These are phyloP conservation scores for Chloroclystis v-ata DNA, from an alignment of 2,888 invertebrate species.

Conservation along the genomic window DNA sequence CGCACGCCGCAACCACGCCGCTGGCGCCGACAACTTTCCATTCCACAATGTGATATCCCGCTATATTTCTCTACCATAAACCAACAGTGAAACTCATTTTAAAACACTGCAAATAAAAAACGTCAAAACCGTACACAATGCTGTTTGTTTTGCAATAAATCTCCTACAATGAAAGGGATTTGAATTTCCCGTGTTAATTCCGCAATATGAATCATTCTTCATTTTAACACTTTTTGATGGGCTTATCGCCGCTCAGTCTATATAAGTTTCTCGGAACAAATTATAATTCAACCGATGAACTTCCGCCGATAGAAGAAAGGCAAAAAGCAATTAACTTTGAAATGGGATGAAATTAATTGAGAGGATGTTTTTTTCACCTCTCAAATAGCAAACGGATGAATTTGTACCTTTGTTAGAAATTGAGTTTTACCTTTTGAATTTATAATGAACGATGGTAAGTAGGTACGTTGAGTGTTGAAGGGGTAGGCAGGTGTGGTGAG, in stretches of 20 bases:
- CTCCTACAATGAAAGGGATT: conserved; percentile 21
- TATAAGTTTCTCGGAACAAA: conserved; percentile 19
- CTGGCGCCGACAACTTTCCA: conserved; percentile 31
- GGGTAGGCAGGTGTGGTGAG: conserved; percentile 17
- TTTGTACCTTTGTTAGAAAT: conserved; percentile 19
- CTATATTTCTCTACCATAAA: conserved; percentile 26
- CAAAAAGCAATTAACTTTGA: conserved; percentile 32
- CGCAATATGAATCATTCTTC: conserved; percentile 6
- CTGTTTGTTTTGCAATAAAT: conserved; percentile 30
- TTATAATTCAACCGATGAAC: conserved; percentile 25
- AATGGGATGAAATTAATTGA: conserved; percentile 30
- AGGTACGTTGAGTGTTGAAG: conserved; percentile 2
- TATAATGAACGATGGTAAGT: conserved; percentile 13
- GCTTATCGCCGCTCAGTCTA: conserved; percentile 18
- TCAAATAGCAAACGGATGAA: conserved; percentile 24
- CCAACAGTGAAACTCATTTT: conserved; percentile 28
- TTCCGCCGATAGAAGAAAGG: conserved; percentile 27
- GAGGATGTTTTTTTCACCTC: conserved; percentile 28
- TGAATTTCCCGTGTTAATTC: conserved; percentile 13
- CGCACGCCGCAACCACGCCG: conserved; percentile 23
- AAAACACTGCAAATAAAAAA: conserved; percentile 30
- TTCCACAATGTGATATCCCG: conserved; percentile 38
- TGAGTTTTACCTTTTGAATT: conserved; percentile 7
- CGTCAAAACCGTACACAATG: conserved; percentile 25
- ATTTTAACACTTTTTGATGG: conserved; percentile 4